A percentile compares a stretch with the other conserved stretches of the same genome.
Evolutionary conservation across 1,140 invertebrate genomes (phyloP).

Genomic region (Episyrphus balteatus): DNA sequence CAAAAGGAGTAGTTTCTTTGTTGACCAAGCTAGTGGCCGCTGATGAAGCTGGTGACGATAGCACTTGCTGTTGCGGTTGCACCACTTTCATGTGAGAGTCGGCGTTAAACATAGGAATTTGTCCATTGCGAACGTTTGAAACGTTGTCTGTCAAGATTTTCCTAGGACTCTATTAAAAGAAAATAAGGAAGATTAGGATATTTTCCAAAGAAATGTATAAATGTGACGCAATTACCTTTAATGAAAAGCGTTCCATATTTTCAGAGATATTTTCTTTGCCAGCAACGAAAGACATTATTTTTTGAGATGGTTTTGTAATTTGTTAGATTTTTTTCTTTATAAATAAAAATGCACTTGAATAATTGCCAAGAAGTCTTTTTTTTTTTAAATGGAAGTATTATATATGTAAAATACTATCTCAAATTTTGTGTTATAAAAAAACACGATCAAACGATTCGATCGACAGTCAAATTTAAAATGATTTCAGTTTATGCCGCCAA

Average conservation of each 20-base stretch:
- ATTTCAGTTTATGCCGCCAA: no score
- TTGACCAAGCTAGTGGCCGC: conserved; percentile 13
- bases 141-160: conserved; percentile 29
- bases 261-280: conserved; percentile 35
- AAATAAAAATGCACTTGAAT: background rate
- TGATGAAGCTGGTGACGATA: background rate
- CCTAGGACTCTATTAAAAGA: conserved; percentile 26
- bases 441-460: no score
- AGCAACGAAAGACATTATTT: conserved; percentile 22
- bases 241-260: conserved; percentile 33
- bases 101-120: no score
- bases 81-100: conserved; percentile 20
- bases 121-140: conserved; percentile 22
- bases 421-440: no score
- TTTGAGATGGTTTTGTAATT: conserved; percentile 2
- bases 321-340: background rate
- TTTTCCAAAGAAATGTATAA: background rate
- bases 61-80: conserved; percentile 7
- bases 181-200: background rate
- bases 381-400: no score
- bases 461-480: no score
- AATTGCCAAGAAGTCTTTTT: background rate
- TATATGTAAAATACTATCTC: no score
- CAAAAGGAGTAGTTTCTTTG: conserved; percentile 38
- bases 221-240: conserved; percentile 21